Evolutionary conservation across 2,797 vertebrate genomes (phyloP).

Genomic region (Sciurus vulgaris): DNA sequence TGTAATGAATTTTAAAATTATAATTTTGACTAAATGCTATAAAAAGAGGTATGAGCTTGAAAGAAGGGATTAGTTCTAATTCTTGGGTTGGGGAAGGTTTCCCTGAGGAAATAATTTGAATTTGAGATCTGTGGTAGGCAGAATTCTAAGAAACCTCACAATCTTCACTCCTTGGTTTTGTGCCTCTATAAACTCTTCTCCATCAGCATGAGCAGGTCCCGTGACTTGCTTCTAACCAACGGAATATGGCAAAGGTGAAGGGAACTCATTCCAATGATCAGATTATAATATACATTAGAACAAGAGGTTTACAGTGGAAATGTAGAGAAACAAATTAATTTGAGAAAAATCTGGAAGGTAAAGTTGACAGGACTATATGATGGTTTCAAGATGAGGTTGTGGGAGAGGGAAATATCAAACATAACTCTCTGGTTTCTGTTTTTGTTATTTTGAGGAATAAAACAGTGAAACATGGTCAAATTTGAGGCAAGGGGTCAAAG

Average conservation of each 20-base stretch:
- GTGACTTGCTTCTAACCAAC: background rate
- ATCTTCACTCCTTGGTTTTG: background rate
- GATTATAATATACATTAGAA: background rate
- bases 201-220: background rate
- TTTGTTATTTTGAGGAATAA: slow-evolving; percentile 2
- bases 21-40: background rate
- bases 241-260: background rate
- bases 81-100: slow-evolving; percentile 12
- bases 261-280: background rate
- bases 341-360: slow-evolving; percentile 49
- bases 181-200: background rate
- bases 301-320: background rate
- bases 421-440: background rate
- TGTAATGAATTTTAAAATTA: slow-evolving; percentile 10
- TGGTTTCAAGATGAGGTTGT: background rate
- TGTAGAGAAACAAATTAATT: slow-evolving; percentile 23
- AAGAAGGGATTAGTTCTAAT: background rate
- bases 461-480: background rate
- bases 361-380: background rate
- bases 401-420: background rate
- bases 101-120: background rate
- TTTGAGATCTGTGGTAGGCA: background rate
- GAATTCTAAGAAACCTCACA: background rate
- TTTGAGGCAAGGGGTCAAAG: background rate
- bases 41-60: background rate